Base-by-base conservation (phyloP, 2,113 vertebrate genomes). In the Herpetotheres cachinnans region DNA sequence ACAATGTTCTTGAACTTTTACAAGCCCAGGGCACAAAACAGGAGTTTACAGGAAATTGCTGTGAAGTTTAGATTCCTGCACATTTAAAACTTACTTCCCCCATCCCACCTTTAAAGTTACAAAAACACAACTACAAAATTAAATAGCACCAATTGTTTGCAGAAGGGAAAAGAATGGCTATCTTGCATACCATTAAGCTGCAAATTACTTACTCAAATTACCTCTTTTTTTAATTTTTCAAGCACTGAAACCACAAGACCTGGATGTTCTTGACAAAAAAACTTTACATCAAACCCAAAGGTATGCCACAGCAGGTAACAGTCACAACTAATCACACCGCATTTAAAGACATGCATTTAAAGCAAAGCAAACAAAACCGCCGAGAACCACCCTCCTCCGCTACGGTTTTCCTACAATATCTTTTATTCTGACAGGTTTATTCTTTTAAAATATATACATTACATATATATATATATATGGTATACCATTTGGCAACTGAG, bases 21-120 rank as follows among this genome's bases (percentile, higher is more conserved):
- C 44, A 78, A 93, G 90, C 69, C 89, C n/a, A n/a, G 54, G 86
- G 96, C 89, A 91, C 42, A 84, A 74, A 92, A 66, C 47, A 71
- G 72, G 80, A 92, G 65, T 74, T 92, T 74, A 85, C 77, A 95
- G 93, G 94, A 95, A 96, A 92, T 27, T 95, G 58, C 86, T 71
- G 17, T 25, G 24, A 92, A 83, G 63, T 86, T 93, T 30, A 82
- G 65, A 89, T 82, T 96, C 73, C 86, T 84, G 76, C 55, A 82
- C 34, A 44, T 72, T 89, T 79, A 40, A 85, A 94, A 71, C 67
- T 76, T 55, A 56, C 65, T 90, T 89, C 56, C 70, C 16, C 14
- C 32, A 49, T 50, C n/a, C 62, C 27, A 91, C 52, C 58, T 91
- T 74, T 85, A 82, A 72, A 93, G 49, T 38, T 63, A 72, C 29